Conservation (phyloP, 2,797 vertebrate genomes). For the Leptodactylus fallax region DNA sequence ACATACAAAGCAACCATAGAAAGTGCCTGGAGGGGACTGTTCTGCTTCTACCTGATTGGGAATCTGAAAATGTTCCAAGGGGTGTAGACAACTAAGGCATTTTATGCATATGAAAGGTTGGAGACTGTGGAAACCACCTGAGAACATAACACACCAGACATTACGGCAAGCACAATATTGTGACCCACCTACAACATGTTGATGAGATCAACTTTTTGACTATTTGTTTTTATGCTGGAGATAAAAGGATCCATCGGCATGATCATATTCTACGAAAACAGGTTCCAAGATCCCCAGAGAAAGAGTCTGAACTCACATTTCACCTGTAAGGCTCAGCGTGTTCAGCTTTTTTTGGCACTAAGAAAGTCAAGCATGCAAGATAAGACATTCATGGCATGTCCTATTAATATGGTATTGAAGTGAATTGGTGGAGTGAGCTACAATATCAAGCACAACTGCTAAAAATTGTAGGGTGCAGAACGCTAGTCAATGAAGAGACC, state of each 20-base stretch:
- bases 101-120: neutral
- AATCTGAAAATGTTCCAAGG: slow-evolving; percentile 26
- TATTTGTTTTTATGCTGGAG: neutral
- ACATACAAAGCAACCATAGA: slow-evolving; percentile 43
- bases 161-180: neutral
- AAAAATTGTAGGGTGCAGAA: too few species aligned
- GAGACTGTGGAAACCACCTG: neutral
- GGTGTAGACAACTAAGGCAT: neutral
- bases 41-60: slow-evolving; percentile 25
- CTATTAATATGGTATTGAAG: too few species aligned
- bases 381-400: too few species aligned
- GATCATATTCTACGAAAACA: neutral
- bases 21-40: slow-evolving; percentile 27
- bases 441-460: too few species aligned
- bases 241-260: neutral
- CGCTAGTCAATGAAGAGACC: too few species aligned
- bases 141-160: neutral
- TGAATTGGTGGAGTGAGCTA: too few species aligned
- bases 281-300: neutral
- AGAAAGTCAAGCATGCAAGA: too few species aligned
- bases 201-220: neutral
- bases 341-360: too few species aligned
- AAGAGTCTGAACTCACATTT: neutral
- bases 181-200: neutral
- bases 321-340: too few species aligned